phyloP scores from a whole-genome alignment of 1,140 invertebrate genomes.

The Drosophila novamexicana region DNA sequence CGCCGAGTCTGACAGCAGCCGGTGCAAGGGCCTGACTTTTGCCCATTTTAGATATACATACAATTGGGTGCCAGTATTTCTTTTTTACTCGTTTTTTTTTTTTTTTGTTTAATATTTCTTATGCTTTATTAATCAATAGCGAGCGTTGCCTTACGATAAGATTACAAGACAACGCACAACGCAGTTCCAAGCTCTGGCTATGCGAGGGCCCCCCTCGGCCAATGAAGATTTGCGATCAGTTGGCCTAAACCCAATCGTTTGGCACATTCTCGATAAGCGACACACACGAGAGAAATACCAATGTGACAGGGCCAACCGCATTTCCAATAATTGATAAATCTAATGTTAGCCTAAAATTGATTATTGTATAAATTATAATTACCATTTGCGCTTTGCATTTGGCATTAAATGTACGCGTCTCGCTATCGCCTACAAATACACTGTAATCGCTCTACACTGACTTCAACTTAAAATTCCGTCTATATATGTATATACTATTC shows the following conservation, averaged over 20 bases:
- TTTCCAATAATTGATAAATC: conserved; percentile 63
- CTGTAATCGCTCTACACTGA: no score
- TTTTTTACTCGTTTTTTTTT: conserved; percentile 12
- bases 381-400: conserved; percentile 27
- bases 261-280: not conserved
- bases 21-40: not conserved
- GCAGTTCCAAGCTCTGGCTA: not conserved
- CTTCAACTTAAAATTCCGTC: not conserved
- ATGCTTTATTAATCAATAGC: conserved; percentile 71
- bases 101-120: conserved; percentile 47
- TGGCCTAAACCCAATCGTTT: conserved; percentile 11
- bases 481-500: not conserved
- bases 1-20: conserved; percentile 1
- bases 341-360: conserved; percentile 63
- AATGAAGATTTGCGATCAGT: conserved; percentile 28
- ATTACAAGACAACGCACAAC: conserved; percentile 44
- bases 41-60: conserved; percentile 48
- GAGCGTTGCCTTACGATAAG: conserved; percentile 50
- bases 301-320: conserved; percentile 37
- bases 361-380: conserved; percentile 53
- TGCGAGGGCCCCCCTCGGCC: not conserved
- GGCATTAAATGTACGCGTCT: conserved; percentile 10
- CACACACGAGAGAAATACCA: conserved; percentile 13
- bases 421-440: conserved; percentile 12
- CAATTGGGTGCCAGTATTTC: conserved; percentile 57